phyloP scores from a whole-genome alignment of 2,113 vertebrate species.

The Ciconia stormi region DNA sequence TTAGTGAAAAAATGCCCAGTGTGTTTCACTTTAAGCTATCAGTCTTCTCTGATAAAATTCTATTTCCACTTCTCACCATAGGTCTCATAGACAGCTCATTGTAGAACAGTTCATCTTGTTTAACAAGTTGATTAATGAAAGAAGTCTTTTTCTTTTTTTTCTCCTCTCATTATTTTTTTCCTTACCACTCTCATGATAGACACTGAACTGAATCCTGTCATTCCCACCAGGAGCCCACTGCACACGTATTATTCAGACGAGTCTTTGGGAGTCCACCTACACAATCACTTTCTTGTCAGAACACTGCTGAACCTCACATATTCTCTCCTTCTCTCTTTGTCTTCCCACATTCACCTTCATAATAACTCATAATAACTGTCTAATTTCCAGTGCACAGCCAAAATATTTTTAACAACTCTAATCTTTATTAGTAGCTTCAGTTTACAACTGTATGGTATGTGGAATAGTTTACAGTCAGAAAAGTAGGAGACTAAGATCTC shows the following conservation, averaged over 20 bases:
- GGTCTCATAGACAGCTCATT: neutral
- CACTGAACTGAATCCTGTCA: conserved; percentile 25
- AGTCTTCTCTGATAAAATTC: neutral
- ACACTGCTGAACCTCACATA: neutral
- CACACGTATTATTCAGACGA: neutral
- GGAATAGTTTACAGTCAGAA: neutral
- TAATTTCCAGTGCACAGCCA: neutral
- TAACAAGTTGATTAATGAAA: conserved; percentile 34
- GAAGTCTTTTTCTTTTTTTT: neutral
- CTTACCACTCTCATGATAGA: neutral
- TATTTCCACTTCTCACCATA: neutral
- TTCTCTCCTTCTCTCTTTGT: neutral
- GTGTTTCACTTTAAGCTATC: neutral
- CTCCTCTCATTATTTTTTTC: neutral
- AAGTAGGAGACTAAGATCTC: neutral
- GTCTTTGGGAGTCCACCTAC: conserved; percentile 48
- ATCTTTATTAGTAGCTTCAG: neutral
- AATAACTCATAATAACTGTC: neutral
- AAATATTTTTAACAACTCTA: neutral
- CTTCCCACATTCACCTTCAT: neutral
- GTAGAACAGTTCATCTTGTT: neutral
- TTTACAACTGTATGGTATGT: neutral
- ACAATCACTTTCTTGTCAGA: neutral
- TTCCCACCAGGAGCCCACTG: neutral
- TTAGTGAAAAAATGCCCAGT: neutral